phyloP scores from a whole-genome alignment of 2,797 vertebrate genomes.

The Orientallactaga sibirica region DNA sequence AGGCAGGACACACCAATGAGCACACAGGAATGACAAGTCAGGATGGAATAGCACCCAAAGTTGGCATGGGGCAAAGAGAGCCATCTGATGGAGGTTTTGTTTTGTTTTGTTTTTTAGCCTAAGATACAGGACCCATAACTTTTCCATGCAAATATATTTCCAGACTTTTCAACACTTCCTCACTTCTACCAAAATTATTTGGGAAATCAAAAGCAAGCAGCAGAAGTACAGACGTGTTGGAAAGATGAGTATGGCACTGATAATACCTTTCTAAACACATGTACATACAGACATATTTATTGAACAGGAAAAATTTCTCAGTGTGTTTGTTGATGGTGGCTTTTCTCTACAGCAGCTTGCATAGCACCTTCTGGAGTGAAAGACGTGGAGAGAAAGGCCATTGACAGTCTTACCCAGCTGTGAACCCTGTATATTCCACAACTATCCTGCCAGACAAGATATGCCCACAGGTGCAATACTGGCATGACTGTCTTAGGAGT shows the following conservation, averaged over 20 bases:
- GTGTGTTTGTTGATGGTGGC: too few relatives aligned
- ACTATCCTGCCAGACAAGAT: too few relatives aligned
- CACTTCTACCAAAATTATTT: neutral
- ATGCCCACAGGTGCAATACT: too few relatives aligned
- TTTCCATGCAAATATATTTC: neutral
- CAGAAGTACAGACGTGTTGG: neutral
- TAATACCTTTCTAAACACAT: neutral
- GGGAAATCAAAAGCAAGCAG: slow-evolving; percentile 15
- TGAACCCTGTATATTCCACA: too few relatives aligned
- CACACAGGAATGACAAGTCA: neutral
- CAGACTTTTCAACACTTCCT: neutral
- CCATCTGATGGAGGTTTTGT: neutral
- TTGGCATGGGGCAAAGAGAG: neutral
- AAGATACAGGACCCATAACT: neutral
- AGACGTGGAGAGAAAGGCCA: too few relatives aligned
- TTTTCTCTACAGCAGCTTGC: too few relatives aligned
- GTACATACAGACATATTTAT: neutral
- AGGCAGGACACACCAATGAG: neutral
- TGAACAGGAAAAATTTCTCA: neutral
- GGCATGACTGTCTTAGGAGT: too few relatives aligned
- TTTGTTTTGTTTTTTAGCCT: neutral
- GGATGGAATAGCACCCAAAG: neutral
- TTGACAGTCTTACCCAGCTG: too few relatives aligned
- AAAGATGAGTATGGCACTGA: neutral
- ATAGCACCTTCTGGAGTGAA: too few relatives aligned